A percentile compares a stretch with the other conserved stretches of the same genome.
Conservation (phyloP, 64 coral and sea anemone genomes). For the Platygyra sinensis region DNA sequence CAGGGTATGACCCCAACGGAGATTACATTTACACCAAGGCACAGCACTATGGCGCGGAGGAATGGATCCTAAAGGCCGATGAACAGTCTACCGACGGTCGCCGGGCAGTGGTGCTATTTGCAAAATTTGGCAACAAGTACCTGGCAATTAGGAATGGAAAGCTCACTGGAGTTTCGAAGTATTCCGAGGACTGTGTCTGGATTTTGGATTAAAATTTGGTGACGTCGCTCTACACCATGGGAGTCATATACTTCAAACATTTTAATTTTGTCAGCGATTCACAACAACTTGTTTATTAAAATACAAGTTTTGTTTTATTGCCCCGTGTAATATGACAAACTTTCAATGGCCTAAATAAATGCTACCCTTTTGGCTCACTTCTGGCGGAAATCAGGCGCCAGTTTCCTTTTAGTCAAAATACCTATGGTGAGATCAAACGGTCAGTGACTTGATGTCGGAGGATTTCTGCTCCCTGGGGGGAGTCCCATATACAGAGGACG, state of each 20-base stretch:
- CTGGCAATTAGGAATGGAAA: conserved; percentile 82
- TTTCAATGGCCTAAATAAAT: too few species aligned
- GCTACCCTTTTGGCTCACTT: too few species aligned
- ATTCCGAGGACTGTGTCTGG: conserved; percentile 84
- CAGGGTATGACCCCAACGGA: conserved; percentile 87
- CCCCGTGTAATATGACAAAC: too few species aligned
- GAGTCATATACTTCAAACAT: not conserved
- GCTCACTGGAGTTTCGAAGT: conserved; percentile 67
- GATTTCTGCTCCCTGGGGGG: too few species aligned
- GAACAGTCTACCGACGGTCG: conserved; percentile 60
- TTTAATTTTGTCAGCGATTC: too few species aligned
- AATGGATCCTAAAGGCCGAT: conserved; percentile 85
- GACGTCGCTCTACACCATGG: not conserved
- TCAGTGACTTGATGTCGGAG: too few species aligned
- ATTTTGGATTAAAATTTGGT: conserved; percentile 67
- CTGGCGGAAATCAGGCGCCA: too few species aligned
- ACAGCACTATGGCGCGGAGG: conserved; percentile 88
- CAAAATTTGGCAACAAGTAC: conserved; percentile 94
- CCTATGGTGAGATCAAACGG: too few species aligned
- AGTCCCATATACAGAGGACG: too few species aligned
- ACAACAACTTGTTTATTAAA: not conserved
- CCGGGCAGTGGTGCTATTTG: conserved; percentile 83
- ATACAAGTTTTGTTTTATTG: not conserved
- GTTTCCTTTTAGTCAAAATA: too few species aligned
- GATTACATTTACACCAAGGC: conserved; percentile 91